phyloP scores from a whole-genome alignment of 1,140 invertebrate species.

The Sinonovacula constricta region DNA sequence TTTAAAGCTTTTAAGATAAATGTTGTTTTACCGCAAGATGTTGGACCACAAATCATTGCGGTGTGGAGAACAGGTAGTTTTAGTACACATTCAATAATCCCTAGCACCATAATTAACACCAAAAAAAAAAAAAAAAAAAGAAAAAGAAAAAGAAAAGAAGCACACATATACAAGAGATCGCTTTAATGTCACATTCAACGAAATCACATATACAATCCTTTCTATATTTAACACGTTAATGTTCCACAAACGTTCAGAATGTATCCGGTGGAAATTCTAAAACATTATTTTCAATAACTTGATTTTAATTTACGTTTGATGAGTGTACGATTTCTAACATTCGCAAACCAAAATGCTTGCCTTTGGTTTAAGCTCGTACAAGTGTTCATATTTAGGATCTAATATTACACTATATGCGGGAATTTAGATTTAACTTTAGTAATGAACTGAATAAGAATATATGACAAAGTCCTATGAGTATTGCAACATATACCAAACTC shows the following conservation, averaged over 20 bases:
- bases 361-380: neutral
- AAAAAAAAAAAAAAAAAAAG: too few relatives aligned
- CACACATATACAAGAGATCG: neutral
- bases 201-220: too few relatives aligned
- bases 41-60: neutral
- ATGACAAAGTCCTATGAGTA: too few relatives aligned
- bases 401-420: too few relatives aligned
- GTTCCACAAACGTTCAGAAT: too few relatives aligned
- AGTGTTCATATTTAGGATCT: too few relatives aligned
- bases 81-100: neutral
- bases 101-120: neutral
- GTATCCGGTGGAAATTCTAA: neutral
- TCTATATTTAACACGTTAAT: too few relatives aligned
- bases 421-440: too few relatives aligned
- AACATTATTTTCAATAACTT: neutral
- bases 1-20: neutral
- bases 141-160: too few relatives aligned
- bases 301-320: neutral
- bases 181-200: neutral
- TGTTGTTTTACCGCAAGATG: neutral
- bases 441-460: too few relatives aligned
- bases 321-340: too few relatives aligned
- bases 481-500: too few relatives aligned
- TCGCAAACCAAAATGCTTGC: neutral
- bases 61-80: neutral